Percentiles rank a stretch among this genome's conserved stretches.
These are phyloP conservation scores for Gonatopus flavifemur DNA, from an alignment of 1,140 invertebrate genomes.

Conservation along the genomic window DNA sequence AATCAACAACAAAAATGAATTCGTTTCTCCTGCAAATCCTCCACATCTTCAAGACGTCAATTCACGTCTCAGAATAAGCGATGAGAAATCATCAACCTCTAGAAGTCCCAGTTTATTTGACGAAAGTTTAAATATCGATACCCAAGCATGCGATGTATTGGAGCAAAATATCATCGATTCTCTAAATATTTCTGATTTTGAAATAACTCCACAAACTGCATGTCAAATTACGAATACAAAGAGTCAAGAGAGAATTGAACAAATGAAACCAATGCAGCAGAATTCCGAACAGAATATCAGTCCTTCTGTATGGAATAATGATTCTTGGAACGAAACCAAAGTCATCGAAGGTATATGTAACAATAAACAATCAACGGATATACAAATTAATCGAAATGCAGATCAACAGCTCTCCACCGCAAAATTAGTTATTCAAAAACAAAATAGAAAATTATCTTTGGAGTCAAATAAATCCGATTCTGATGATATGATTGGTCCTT, in stretches of 20 bases:
- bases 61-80: no score
- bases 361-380: constrained; percentile 12
- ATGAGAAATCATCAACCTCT: constrained; percentile 8
- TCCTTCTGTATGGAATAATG: constrained; percentile 36
- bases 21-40: no score
- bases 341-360: constrained; percentile 5
- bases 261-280: neutral
- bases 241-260: neutral
- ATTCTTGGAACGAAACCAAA: constrained; percentile 39
- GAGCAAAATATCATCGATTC: constrained; percentile 49
- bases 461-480: constrained; percentile 42
- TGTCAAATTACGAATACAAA: neutral
- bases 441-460: constrained; percentile 17
- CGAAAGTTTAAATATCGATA: constrained; percentile 48
- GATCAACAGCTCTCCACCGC: constrained; percentile 28
- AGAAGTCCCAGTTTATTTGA: constrained; percentile 47
- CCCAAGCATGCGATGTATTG: constrained; percentile 45
- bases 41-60: no score
- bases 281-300: constrained; percentile 2
- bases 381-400: constrained; percentile 13
- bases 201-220: no score
- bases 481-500: constrained; percentile 32
- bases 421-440: constrained; percentile 21
- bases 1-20: no score
- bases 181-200: constrained; percentile 29